phyloP scores from a whole-genome alignment of 2,113 vertebrate genomes.

The Loxodonta africana region DNA sequence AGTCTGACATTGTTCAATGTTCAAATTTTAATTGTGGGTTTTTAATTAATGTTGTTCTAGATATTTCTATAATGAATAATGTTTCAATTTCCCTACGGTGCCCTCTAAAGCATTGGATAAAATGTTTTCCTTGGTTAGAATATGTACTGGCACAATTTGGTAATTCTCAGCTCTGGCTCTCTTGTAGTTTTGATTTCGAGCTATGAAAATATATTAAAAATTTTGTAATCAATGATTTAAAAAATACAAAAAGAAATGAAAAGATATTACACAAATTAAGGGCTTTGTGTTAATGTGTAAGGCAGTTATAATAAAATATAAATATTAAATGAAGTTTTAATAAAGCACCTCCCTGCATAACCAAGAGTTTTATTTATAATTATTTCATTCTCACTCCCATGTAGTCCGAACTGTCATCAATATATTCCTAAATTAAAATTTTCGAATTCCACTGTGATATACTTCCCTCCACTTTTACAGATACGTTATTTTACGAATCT shows the following conservation, averaged over 20 bases:
- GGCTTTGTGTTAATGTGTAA: not conserved
- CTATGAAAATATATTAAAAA: not conserved
- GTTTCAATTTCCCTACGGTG: not conserved
- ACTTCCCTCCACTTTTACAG: conserved; percentile 5
- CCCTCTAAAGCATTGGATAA: not conserved
- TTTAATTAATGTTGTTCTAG: not conserved
- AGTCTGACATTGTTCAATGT: not conserved
- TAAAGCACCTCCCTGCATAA: not conserved
- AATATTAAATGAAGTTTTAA: conserved; percentile 59
- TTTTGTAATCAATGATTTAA: not conserved
- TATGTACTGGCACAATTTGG: not conserved
- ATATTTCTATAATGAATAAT: not conserved
- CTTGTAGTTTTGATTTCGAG: conserved; percentile 44
- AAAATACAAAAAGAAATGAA: conserved; percentile 39
- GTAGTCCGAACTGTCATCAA: not conserved
- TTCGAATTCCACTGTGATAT: not conserved
- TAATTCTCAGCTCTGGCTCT: not conserved
- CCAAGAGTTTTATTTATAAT: conserved; percentile 17
- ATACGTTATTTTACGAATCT: conserved; percentile 9
- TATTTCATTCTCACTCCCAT: not conserved
- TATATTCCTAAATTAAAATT: not conserved
- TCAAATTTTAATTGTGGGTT: conserved; percentile 35
- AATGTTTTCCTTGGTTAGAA: not conserved
- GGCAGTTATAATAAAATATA: conserved; percentile 23
- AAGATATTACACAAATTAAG: not conserved